phyloP scores from a whole-genome alignment of 2,888 invertebrate genomes.

The Calameuta pallipes region DNA sequence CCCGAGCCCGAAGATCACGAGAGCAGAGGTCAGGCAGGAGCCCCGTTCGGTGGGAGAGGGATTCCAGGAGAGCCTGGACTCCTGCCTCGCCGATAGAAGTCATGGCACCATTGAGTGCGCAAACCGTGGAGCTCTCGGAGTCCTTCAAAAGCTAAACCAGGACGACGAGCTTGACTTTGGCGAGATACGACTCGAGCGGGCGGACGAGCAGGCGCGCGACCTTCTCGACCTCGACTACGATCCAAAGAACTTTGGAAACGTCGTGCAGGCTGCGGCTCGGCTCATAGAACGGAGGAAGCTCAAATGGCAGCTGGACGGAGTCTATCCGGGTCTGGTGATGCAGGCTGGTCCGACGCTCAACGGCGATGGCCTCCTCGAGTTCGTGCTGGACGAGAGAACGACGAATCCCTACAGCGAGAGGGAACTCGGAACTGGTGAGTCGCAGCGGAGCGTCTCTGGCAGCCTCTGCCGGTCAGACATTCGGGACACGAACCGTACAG shows the following conservation, averaged over 20 bases:
- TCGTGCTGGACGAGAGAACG: slow-evolving; percentile 74
- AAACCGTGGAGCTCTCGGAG: slow-evolving; percentile 76
- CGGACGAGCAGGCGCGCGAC: slow-evolving; percentile 73
- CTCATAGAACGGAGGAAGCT: slow-evolving; percentile 77
- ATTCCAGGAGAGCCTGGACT: slow-evolving; percentile 49
- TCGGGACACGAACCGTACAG: slow-evolving; percentile 32
- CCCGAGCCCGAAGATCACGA: slow-evolving; percentile 23
- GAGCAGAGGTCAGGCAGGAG: slow-evolving; percentile 19
- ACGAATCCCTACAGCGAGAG: slow-evolving; percentile 70
- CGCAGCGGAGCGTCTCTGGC: neutral
- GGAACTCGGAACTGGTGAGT: slow-evolving; percentile 74
- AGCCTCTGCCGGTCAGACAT: slow-evolving; percentile 11
- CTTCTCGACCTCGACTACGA: slow-evolving; percentile 78
- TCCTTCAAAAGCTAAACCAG: slow-evolving; percentile 75
- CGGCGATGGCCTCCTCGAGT: slow-evolving; percentile 80
- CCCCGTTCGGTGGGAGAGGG: slow-evolving; percentile 14
- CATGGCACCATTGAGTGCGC: slow-evolving; percentile 70
- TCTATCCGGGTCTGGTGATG: slow-evolving; percentile 83
- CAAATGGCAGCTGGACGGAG: slow-evolving; percentile 78
- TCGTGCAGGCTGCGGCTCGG: slow-evolving; percentile 55
- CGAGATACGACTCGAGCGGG: slow-evolving; percentile 73
- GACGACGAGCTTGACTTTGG: slow-evolving; percentile 76
- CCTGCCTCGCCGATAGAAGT: slow-evolving; percentile 49
- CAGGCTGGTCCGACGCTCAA: slow-evolving; percentile 78
- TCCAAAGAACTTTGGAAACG: slow-evolving; percentile 79